phyloP scores from a whole-genome alignment of 2,888 invertebrate species.

The Teleogryllus oceanicus region DNA sequence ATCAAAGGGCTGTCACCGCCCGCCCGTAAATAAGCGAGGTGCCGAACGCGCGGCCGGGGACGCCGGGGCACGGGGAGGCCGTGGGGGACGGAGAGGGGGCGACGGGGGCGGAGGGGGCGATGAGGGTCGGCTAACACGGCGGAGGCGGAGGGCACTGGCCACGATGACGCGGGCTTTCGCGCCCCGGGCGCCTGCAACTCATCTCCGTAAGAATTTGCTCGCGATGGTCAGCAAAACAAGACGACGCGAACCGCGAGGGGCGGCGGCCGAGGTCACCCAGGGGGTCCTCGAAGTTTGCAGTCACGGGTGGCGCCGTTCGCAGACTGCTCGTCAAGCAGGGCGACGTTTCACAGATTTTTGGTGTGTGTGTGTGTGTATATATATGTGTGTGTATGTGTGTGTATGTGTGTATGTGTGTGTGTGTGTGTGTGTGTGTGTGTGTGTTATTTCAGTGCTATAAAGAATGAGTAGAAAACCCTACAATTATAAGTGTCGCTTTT shows the following conservation, averaged over 20 bases:
- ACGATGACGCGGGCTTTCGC: not conserved
- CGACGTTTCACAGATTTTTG: not conserved
- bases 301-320: too few relatives aligned
- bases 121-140: too few relatives aligned
- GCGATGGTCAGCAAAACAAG: not conserved
- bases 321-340: not conserved
- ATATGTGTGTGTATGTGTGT: too few relatives aligned
- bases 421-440: too few relatives aligned
- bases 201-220: not conserved
- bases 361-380: too few relatives aligned
- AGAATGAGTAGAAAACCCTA: too few relatives aligned
- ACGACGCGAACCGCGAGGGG: not conserved
- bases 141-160: not conserved
- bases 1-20: not conserved
- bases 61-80: not conserved
- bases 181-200: not conserved
- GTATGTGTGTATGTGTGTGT: too few relatives aligned
- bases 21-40: constrained; percentile 7
- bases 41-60: not conserved
- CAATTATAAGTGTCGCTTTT: too few relatives aligned
- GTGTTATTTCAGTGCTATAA: too few relatives aligned
- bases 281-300: too few relatives aligned
- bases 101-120: too few relatives aligned
- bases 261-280: too few relatives aligned
- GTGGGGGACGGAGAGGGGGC: not conserved